These are phyloP conservation scores for Phenganax subtilis DNA, from an alignment of 92 coral and sea anemone species.

Conservation along the genomic window DNA sequence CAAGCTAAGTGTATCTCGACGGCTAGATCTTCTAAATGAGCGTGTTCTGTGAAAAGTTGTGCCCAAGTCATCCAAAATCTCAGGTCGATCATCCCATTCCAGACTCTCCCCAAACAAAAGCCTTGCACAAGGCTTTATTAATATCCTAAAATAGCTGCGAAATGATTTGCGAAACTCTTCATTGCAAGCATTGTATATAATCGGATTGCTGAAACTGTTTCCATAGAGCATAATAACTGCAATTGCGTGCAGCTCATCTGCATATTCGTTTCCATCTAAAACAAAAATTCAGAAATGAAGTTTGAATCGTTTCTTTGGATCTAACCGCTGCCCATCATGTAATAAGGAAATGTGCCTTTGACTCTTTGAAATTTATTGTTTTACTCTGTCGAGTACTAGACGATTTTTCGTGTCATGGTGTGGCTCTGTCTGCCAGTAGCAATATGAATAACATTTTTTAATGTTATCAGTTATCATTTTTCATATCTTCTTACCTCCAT, in stretches of 20 bases:
- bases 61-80: slow-evolving; percentile 23
- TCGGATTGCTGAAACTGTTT: slow-evolving; percentile 90
- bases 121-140: slow-evolving; percentile 52
- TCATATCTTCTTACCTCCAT: slow-evolving; percentile 60
- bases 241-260: slow-evolving; percentile 51
- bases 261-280: slow-evolving; percentile 44
- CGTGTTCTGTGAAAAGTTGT: neutral
- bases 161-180: slow-evolving; percentile 86
- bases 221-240: slow-evolving; percentile 82
- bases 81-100: neutral
- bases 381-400: too few species aligned
- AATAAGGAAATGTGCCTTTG: too few species aligned
- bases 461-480: neutral
- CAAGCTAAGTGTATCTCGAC: slow-evolving; percentile 13
- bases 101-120: slow-evolving; percentile 8
- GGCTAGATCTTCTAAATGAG: neutral
- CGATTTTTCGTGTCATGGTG: too few species aligned
- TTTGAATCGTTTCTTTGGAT: too few species aligned
- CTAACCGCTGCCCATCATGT: too few species aligned
- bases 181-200: slow-evolving; percentile 91
- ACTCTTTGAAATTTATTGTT: too few species aligned
- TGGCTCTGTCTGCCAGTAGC: too few species aligned
- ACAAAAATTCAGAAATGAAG: neutral
- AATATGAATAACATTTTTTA: neutral
- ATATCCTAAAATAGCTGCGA: slow-evolving; percentile 71